A percentile compares a stretch with the other conserved stretches of the same genome.
Conservation (phyloP, 2,888 invertebrate genomes). For the Zaprionus obscuricornis region DNA sequence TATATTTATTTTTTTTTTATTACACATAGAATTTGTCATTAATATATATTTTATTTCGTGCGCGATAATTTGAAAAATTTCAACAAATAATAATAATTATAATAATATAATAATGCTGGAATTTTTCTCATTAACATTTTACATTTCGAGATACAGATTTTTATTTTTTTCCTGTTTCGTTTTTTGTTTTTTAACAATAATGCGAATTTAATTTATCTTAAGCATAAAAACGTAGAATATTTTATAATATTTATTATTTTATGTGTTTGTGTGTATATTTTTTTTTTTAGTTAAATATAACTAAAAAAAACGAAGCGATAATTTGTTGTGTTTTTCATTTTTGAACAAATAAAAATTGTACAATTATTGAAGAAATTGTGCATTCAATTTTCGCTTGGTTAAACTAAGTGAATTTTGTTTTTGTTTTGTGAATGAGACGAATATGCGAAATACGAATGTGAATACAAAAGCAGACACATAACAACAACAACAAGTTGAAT, state of each 20-base stretch:
- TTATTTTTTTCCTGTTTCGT: slow-evolving; percentile 8
- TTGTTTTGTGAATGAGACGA: slow-evolving; percentile 33
- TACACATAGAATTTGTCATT: slow-evolving; percentile 68
- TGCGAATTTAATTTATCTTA: slow-evolving; percentile 64
- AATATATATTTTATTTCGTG: slow-evolving; percentile 47
- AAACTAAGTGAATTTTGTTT: slow-evolving; percentile 36
- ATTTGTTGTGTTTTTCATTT: slow-evolving; percentile 60
- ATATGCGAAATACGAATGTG: slow-evolving; percentile 35
- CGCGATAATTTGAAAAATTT: slow-evolving; percentile 42
- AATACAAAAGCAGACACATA: slow-evolving; percentile 10
- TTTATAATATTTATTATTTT: slow-evolving; percentile 45
- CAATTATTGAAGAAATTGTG: slow-evolving; percentile 27
- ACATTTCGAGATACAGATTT: slow-evolving; percentile 43
- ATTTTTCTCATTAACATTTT: slow-evolving; percentile 14
- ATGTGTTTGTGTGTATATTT: slow-evolving; percentile 42
- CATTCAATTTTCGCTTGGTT: slow-evolving; percentile 13
- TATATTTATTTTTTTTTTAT: slow-evolving; percentile 55
- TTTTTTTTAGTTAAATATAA: slow-evolving; percentile 18
- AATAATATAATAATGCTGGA: no score
- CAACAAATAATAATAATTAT: slow-evolving; percentile 52
- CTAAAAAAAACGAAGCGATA: slow-evolving; percentile 49
- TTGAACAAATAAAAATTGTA: slow-evolving; percentile 74
- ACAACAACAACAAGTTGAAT: slow-evolving; percentile 49
- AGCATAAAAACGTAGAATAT: slow-evolving; percentile 57
- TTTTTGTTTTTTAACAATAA: slow-evolving; percentile 27